Conservation (phyloP, 2,888 invertebrate genomes). For the Ophion ventricosus region DNA sequence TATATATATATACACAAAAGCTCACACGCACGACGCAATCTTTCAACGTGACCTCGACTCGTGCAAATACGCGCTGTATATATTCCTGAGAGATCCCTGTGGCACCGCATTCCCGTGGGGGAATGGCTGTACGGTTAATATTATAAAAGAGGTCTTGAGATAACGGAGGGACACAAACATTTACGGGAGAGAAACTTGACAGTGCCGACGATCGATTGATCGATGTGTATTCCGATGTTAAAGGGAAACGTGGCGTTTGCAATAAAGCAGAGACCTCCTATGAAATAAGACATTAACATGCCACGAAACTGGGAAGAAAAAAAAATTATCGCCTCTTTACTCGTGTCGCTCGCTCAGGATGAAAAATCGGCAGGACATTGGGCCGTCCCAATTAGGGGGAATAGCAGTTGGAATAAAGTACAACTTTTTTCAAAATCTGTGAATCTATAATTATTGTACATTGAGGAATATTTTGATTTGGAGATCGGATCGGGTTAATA, state of each 20-base stretch:
- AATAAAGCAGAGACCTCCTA: conserved; percentile 23
- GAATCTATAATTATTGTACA: too few species aligned
- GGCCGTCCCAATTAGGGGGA: too few species aligned
- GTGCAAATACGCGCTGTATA: conserved; percentile 8
- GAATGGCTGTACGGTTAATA: conserved; percentile 19
- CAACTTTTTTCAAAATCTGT: too few species aligned
- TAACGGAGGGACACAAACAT: conserved; percentile 47
- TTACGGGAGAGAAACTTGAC: conserved; percentile 61
- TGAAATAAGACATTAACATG: conserved; percentile 35
- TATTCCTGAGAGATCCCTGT: conserved; percentile 37
- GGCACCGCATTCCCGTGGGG: conserved; percentile 61
- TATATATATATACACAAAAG: background rate
- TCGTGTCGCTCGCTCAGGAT: too few species aligned
- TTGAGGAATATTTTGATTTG: background rate
- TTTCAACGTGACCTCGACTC: conserved; percentile 50
- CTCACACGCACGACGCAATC: conserved; percentile 48
- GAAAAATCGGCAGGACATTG: too few species aligned
- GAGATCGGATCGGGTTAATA: background rate
- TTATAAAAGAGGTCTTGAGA: conserved; percentile 42
- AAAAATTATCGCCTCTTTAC: background rate
- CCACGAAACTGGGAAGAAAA: background rate
- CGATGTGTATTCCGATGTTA: conserved; percentile 37
- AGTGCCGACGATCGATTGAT: conserved; percentile 45
- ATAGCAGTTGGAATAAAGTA: too few species aligned
- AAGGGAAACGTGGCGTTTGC: conserved; percentile 21